phyloP scores from a whole-genome alignment of 2,888 invertebrate species.

The Dorcus hopei region DNA sequence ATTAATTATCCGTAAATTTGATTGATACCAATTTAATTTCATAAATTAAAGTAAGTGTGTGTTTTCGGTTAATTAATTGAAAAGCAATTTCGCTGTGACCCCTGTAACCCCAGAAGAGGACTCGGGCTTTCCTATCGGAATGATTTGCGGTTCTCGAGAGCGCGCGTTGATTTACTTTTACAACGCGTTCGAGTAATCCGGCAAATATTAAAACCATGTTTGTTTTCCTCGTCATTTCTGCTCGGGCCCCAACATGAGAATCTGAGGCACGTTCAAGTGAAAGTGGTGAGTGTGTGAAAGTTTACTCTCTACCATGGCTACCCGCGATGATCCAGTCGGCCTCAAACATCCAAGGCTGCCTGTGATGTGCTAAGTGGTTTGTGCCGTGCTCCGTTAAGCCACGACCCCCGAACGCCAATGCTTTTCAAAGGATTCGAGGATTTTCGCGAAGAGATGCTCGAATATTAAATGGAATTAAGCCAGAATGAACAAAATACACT shows the following conservation, averaged over 20 bases:
- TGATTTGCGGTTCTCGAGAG: no score
- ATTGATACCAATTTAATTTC: no score
- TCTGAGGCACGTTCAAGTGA: conserved; percentile 37
- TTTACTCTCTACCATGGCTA: conserved; percentile 46
- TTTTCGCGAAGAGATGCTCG: background rate
- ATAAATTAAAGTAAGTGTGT: no score
- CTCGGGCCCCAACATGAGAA: conserved; percentile 6
- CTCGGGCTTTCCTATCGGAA: no score
- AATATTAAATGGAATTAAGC: conserved; percentile 33
- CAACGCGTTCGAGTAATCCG: background rate
- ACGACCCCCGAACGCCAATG: conserved; percentile 5
- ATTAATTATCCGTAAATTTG: no score
- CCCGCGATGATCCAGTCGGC: conserved; percentile 43
- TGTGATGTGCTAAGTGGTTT: conserved; percentile 42
- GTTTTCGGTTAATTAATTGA: no score
- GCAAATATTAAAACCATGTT: no score
- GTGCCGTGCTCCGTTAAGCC: conserved; percentile 20
- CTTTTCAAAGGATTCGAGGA: background rate
- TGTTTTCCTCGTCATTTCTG: no score
- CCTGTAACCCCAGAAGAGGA: no score
- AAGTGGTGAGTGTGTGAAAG: conserved; percentile 50
- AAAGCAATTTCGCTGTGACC: no score
- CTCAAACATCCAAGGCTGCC: conserved; percentile 44
- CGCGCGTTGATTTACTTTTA: background rate
- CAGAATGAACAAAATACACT: conserved; percentile 48